Base-by-base conservation (phyloP, 2,888 invertebrate species). In the Drosophila seclusa region DNA sequence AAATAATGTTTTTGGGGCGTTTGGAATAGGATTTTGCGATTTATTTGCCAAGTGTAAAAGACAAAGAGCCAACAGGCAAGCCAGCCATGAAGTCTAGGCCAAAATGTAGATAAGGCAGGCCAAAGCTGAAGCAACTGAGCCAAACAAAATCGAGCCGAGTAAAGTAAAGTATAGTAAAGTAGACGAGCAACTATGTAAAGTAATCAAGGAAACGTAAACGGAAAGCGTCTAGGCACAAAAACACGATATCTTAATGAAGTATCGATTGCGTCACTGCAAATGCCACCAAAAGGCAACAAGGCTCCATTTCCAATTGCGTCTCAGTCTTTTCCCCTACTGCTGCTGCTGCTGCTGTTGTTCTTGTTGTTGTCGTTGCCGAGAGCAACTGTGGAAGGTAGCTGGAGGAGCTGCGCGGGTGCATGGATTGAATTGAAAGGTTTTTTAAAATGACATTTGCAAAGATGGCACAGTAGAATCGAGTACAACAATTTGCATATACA, bases 171-270 rank as follows among this genome's bases (percentile, higher is more conserved):
- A 54, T 62, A 63, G 32, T 38, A 57, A 42, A 57, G 57, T 57
- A 38, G 49, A 73, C 65, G 68, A 76, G 76, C 71, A 88, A 90
- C 90, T 87, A 83, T 90, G 87, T 89, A 90, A 90, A 86, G 90
- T 90, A 90, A 90, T 90, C 90, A 90, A 89, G 91, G 90, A 90
- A 90, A 91, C 90, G 90, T 88, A 86, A 90, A 89, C 90, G 91
- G 90, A 91, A 90, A 86, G 82, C 78, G 88, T 87, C 90, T 86
- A 89, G 84, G 90, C 90, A 87, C 78, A 80, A 82, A 83, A 89
- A 86, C 91, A 89, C 89, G 90, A 84, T 88, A 88, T 91, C 85
- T 87, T 87, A 89, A 83, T 87, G 89, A 85, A 85, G 88, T 78
- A 83, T 90, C 85, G 91, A 91, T 84, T 85, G 83, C 82, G 65